phyloP scores from a whole-genome alignment of 2,888 invertebrate genomes.

The Conops quadrifasciatus region DNA sequence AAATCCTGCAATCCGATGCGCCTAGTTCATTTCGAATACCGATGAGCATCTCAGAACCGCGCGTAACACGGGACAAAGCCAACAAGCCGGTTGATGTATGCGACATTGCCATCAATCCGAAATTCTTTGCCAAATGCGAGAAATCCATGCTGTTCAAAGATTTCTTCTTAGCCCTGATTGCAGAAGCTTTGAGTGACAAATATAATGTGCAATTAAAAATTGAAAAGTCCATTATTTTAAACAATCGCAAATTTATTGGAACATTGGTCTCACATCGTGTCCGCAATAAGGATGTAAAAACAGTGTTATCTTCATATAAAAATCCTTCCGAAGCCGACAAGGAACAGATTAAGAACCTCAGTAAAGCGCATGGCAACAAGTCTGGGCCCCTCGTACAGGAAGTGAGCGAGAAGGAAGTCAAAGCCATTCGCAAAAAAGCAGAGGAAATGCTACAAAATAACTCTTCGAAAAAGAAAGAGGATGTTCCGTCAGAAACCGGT shows the following conservation, averaged over 20 bases:
- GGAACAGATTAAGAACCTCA: conserved; percentile 44
- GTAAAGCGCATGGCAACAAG: conserved; percentile 12
- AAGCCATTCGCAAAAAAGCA: conserved; percentile 46
- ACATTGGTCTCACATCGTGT: conserved; percentile 78
- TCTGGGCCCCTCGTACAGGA: conserved; percentile 70
- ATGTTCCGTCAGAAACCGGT: conserved; percentile 47
- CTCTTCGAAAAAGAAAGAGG: conserved; percentile 46
- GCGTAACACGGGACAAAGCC: conserved; percentile 79
- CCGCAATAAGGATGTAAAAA: conserved; percentile 73
- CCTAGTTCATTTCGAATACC: conserved; percentile 81
- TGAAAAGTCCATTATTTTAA: conserved; percentile 74
- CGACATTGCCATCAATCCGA: conserved; percentile 84
- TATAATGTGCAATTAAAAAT: conserved; percentile 76
- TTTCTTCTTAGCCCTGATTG: conserved; percentile 81
- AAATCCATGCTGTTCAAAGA: conserved; percentile 76
- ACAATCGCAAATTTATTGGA: conserved; percentile 79
- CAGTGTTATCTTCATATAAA: conserved; percentile 57
- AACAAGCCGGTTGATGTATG: conserved; percentile 78
- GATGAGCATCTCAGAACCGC: conserved; percentile 88
- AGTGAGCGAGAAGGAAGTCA: conserved; percentile 60
- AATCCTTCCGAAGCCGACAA: conserved; percentile 49
- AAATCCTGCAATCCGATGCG: conserved; percentile 73
- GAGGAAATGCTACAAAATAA: conserved; percentile 45
- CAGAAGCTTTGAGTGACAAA: conserved; percentile 83
- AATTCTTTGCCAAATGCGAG: conserved; percentile 79